Evolutionary conservation across 2,797 vertebrate genomes (phyloP).

Genomic region (Poeciliopsis paucimaculata): DNA sequence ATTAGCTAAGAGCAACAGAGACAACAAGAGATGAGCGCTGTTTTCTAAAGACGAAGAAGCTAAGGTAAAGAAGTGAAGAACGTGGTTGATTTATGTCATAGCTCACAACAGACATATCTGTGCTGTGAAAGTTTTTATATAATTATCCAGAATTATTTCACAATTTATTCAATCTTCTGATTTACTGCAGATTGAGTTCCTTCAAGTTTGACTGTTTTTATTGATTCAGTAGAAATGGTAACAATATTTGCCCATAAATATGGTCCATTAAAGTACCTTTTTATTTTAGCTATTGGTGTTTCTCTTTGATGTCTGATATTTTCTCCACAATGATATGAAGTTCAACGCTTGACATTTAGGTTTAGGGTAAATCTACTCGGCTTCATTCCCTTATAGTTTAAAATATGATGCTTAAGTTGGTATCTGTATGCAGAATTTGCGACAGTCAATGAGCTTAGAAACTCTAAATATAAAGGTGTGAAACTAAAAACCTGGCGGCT

Average conservation of each 20-base stretch:
- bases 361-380: background rate
- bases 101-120: background rate
- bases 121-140: background rate
- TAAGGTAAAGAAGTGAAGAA: background rate
- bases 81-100: background rate
- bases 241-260: background rate
- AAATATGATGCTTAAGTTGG: background rate
- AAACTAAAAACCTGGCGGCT: background rate
- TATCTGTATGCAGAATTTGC: background rate
- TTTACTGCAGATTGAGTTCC: background rate
- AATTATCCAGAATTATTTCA: background rate
- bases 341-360: background rate
- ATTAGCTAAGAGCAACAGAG: background rate
- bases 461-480: background rate
- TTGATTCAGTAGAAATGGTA: background rate
- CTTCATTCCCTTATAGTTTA: background rate
- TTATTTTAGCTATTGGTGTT: background rate
- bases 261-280: background rate
- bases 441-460: background rate
- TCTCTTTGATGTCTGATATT: background rate
- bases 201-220: background rate
- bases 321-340: background rate
- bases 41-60: constrained; percentile 32
- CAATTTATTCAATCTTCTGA: background rate
- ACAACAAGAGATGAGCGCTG: background rate